Percentiles rank a stretch among this genome's conserved stretches.
phyloP scores from a whole-genome alignment of 1,140 invertebrate species.

The Cherax quadricarinatus region DNA sequence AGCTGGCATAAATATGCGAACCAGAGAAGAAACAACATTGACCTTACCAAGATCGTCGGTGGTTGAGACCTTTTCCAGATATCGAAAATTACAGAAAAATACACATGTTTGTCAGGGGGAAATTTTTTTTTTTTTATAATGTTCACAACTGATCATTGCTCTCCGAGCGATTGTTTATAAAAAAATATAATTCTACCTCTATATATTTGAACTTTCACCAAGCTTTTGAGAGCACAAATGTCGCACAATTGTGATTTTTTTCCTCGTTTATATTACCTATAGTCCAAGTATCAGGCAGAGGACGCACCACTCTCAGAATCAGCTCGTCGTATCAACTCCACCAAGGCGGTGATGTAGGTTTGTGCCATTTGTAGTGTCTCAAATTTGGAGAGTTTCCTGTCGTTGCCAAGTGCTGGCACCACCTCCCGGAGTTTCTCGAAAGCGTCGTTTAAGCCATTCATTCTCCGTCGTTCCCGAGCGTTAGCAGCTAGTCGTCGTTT shows the following conservation, averaged over 20 bases:
- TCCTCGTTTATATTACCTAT: not conserved
- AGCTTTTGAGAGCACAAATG: not conserved
- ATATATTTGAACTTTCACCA: not conserved
- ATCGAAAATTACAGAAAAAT: constrained; percentile 1
- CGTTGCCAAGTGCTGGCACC: constrained; percentile 39
- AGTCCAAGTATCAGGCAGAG: not conserved
- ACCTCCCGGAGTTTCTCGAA: constrained; percentile 80
- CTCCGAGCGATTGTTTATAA: not conserved
- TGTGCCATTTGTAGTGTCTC: constrained; percentile 64
- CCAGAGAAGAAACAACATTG: not conserved
- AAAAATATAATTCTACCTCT: not conserved
- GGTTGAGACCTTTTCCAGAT: not conserved
- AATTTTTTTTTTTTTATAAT: not conserved
- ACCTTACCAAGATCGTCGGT: not conserved
- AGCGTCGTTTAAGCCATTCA: constrained; percentile 90
- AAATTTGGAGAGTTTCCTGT: constrained; percentile 57
- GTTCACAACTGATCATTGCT: not conserved
- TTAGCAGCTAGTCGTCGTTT: constrained; percentile 85
- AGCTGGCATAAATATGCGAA: not conserved
- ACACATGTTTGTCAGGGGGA: not conserved
- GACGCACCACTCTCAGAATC: constrained; percentile 76
- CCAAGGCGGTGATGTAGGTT: constrained; percentile 60
- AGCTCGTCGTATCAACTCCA: constrained; percentile 74
- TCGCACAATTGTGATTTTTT: not conserved
- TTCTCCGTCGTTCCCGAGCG: constrained; percentile 85